Conservation (phyloP, 2,888 invertebrate species). For the Platycnemis pennipes region DNA sequence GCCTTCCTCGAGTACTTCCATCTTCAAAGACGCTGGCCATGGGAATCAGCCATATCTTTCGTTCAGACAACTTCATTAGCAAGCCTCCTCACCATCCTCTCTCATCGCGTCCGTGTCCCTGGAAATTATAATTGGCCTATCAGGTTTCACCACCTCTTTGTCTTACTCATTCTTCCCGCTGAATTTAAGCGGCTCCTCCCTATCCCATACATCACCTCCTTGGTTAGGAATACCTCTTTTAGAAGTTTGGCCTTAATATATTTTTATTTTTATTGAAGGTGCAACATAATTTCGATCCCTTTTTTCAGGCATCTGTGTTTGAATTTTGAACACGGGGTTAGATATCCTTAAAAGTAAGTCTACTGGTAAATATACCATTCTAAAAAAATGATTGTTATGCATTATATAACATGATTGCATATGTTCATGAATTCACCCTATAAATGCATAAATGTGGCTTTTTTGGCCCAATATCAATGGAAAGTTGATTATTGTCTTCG, state of each 20-base stretch:
- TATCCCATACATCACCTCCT: slow-evolving; percentile 31
- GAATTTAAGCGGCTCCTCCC: slow-evolving; percentile 44
- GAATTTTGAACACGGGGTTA: not conserved
- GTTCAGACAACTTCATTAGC: slow-evolving; percentile 64
- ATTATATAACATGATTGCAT: too few species aligned
- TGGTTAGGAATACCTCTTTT: not conserved
- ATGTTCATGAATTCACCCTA: too few species aligned
- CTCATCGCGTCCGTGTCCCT: slow-evolving; percentile 42
- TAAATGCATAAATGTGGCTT: too few species aligned
- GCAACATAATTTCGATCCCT: not conserved
- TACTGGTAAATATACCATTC: too few species aligned
- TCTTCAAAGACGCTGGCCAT: slow-evolving; percentile 28
- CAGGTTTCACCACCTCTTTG: slow-evolving; percentile 64
- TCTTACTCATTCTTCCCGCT: slow-evolving; percentile 14
- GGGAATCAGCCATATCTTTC: slow-evolving; percentile 53
- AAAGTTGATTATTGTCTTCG: too few species aligned
- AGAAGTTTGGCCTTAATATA: not conserved
- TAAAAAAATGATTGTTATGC: too few species aligned
- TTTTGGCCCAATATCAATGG: too few species aligned
- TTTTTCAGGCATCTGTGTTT: not conserved
- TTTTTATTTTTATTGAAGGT: not conserved
- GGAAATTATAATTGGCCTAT: slow-evolving; percentile 63
- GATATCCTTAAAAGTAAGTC: too few species aligned
- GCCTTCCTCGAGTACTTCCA: slow-evolving; percentile 25
- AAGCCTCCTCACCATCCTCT: slow-evolving; percentile 9